Evolutionary conservation across 2,888 invertebrate genomes (phyloP), one percentile per base, ranked within the genome.

Genomic region (Luperina nickerlii): DNA sequence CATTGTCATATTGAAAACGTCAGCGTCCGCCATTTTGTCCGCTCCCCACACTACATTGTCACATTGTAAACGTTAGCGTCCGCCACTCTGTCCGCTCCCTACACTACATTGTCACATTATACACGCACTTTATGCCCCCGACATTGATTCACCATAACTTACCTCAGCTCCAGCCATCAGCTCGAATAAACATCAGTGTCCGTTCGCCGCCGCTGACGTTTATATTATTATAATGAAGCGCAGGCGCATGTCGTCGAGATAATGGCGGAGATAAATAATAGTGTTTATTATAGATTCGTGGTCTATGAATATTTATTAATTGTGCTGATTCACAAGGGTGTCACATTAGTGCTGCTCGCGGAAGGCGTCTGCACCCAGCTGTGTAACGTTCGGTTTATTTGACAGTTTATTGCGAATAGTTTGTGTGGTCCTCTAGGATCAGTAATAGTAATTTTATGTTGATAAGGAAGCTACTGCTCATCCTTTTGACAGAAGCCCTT

Each of bases 191-290:
- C 20, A 51, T 62, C 48, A 42, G 62, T 38, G n/a, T 24, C 27
- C 18, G 11, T 11, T 82, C 18, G 11, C n/a, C 15, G 20, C 42
- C 51, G 38, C 79, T 72, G 62, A 79, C 62, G 67, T 84, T 48
- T 63, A 60, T 71, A 84, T 87, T 67, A 83, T 51, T 78, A 63
- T 74, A 74, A 70, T 54, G 65, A 73, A 48, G 11, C 42, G 38
- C 15, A 38, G 38, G 67, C 71, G 51, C 87, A 71, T 78, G 87
- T 83, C 3, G 32, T 48, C n/a, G 24, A 57, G 32, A 27, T 87
- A 62, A 87, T 73, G 85, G 54, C 18, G 32, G 38, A 57, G 1
- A 24, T 87, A 75, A 87, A 84, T 79, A 73, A 15, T 18, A 63
- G 0, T 51, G 68, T 87, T 84, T 84, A 84, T 87, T 74, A 45